Conservation (phyloP, 2,888 invertebrate genomes). For the Drosophila prolongata region DNA sequence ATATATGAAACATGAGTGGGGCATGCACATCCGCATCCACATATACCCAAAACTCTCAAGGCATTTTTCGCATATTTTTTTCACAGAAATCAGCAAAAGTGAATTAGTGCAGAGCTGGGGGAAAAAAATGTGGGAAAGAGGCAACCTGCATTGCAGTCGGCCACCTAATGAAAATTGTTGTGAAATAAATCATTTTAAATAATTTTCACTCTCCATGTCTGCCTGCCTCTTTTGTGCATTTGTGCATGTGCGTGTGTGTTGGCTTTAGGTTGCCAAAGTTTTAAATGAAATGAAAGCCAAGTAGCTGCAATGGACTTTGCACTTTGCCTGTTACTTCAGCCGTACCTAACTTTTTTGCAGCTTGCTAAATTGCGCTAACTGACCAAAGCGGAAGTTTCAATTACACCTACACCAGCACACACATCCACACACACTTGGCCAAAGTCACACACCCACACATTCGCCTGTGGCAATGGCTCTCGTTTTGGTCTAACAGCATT, state of each 20-base stretch:
- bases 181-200: constrained; percentile 79
- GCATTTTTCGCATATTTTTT: constrained; percentile 64
- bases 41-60: constrained; percentile 47
- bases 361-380: constrained; percentile 80
- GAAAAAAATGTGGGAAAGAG: background rate
- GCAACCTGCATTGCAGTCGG: constrained; percentile 68
- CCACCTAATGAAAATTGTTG: constrained; percentile 75
- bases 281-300: constrained; percentile 78
- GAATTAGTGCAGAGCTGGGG: constrained; percentile 64
- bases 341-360: constrained; percentile 76
- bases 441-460: constrained; percentile 2
- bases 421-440: constrained; percentile 28
- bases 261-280: constrained; percentile 60
- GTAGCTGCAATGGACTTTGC: constrained; percentile 77
- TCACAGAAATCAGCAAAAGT: constrained; percentile 73
- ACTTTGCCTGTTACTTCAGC: constrained; percentile 78
- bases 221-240: constrained; percentile 6
- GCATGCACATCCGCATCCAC: constrained; percentile 29
- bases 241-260: constrained; percentile 15
- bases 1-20: constrained; percentile 68
- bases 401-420: constrained; percentile 56
- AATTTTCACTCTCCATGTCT: constrained; percentile 70
- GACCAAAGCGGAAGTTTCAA: constrained; percentile 80
- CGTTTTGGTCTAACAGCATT: constrained; percentile 55
- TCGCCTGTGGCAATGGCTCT: constrained; percentile 29